Evolutionary conservation across 2,888 invertebrate species (phyloP).

Genomic region (Carterocephalus palaemon): DNA sequence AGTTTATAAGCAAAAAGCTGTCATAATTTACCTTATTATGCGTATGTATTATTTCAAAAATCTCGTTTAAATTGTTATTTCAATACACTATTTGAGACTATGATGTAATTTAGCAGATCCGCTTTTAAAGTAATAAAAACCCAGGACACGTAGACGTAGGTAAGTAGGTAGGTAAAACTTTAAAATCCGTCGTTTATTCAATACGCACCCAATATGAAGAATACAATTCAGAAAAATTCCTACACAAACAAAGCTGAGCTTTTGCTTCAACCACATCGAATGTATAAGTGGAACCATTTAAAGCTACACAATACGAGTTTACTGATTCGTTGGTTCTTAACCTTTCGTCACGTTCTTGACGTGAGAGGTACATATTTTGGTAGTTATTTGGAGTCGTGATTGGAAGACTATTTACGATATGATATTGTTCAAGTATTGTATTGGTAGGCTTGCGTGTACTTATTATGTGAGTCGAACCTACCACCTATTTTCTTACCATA

Average conservation of each 20-base stretch:
- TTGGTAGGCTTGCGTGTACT: no score
- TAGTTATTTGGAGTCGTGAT: conserved; percentile 21
- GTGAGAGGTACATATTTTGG: conserved; percentile 13
- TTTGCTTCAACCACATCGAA: conserved; percentile 13
- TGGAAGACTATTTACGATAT: conserved; percentile 7
- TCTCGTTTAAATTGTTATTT: neutral
- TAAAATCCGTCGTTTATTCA: conserved; percentile 13
- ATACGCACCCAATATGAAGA: neutral
- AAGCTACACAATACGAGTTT: conserved; percentile 5
- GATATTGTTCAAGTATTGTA: conserved; percentile 1
- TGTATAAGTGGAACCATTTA: conserved; percentile 7
- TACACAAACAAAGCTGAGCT: conserved; percentile 7
- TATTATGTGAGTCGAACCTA: no score
- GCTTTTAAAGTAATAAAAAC: conserved; percentile 12
- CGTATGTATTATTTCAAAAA: no score
- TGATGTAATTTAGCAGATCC: conserved; percentile 18
- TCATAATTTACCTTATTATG: no score
- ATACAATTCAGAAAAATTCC: conserved; percentile 4
- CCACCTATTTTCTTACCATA: no score
- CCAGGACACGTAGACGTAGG: conserved; percentile 8
- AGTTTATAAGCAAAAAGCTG: no score
- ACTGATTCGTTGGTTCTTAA: conserved; percentile 20
- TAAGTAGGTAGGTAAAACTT: no score
- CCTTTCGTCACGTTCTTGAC: conserved; percentile 25
- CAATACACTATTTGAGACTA: conserved; percentile 5